Conservation (phyloP, 2,888 invertebrate species). For the Cancer borealis region DNA sequence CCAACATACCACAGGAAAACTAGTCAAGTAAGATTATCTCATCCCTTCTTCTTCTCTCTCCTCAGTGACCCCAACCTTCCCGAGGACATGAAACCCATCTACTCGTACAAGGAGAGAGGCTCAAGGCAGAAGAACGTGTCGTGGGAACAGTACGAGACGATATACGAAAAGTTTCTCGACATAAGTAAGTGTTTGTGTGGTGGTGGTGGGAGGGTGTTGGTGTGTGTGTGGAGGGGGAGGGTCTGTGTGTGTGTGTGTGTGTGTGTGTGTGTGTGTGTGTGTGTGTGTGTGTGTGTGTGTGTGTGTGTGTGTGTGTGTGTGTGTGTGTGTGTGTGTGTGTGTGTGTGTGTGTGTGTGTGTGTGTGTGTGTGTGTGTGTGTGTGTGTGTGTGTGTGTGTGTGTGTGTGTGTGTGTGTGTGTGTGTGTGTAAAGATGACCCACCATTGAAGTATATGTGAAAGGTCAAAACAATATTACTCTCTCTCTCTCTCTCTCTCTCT, state of each 20-base stretch:
- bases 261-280: slow-evolving; percentile 46
- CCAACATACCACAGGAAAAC: too few relatives aligned
- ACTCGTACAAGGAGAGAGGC: slow-evolving; percentile 84
- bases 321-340: neutral
- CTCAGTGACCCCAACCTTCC: slow-evolving; percentile 93
- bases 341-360: slow-evolving; percentile 43
- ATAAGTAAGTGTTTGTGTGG: slow-evolving; percentile 85
- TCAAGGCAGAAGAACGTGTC: slow-evolving; percentile 88
- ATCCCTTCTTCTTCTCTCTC: neutral
- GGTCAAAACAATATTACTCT: neutral
- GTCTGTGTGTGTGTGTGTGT: slow-evolving; percentile 13
- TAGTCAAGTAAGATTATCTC: neutral
- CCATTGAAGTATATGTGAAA: too few relatives aligned
- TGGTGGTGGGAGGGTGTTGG: neutral
- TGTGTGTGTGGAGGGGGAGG: too few relatives aligned
- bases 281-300: slow-evolving; percentile 42
- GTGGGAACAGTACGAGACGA: slow-evolving; percentile 95
- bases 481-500: slow-evolving; percentile 13
- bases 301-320: slow-evolving; percentile 47
- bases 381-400: slow-evolving; percentile 50
- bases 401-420: neutral
- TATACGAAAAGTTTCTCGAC: slow-evolving; percentile 94
- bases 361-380: slow-evolving; percentile 35
- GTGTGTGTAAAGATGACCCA: too few relatives aligned
- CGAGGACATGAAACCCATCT: slow-evolving; percentile 81